These are phyloP conservation scores for Gerris buenoi DNA, from an alignment of 1,140 invertebrate genomes.

Conservation along the genomic window DNA sequence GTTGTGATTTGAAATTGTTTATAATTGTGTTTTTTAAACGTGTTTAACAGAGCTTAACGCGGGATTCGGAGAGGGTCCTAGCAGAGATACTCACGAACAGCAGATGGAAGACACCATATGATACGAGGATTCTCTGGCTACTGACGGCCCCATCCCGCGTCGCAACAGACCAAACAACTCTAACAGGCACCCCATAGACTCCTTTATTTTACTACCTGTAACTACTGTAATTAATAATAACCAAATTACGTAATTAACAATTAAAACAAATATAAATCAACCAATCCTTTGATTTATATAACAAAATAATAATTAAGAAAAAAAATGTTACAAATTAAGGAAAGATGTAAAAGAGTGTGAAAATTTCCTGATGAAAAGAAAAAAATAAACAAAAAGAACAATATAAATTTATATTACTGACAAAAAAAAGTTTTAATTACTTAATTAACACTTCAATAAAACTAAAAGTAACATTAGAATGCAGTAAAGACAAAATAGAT, in stretches of 20 bases:
- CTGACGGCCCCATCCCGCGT: not conserved
- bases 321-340: no score
- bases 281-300: no score
- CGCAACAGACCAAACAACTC: not conserved
- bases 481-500: no score
- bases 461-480: no score
- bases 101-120: constrained; percentile 15
- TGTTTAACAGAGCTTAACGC: constrained; percentile 15
- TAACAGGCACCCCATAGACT: not conserved
- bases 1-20: not conserved
- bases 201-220: not conserved
- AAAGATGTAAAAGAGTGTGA: no score
- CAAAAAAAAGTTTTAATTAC: no score
- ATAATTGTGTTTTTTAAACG: not conserved
- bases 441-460: no score
- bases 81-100: constrained; percentile 10
- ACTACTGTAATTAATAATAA: not conserved
- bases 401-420: no score
- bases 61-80: constrained; percentile 13
- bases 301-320: no score
- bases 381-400: no score
- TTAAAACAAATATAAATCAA: no score
- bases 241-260: not conserved
- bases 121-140: constrained; percentile 1
- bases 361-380: no score